Percentiles rank a stretch among this genome's conserved stretches.
Conservation (phyloP, 2,113 vertebrate genomes). For the Raja brachyura region DNA sequence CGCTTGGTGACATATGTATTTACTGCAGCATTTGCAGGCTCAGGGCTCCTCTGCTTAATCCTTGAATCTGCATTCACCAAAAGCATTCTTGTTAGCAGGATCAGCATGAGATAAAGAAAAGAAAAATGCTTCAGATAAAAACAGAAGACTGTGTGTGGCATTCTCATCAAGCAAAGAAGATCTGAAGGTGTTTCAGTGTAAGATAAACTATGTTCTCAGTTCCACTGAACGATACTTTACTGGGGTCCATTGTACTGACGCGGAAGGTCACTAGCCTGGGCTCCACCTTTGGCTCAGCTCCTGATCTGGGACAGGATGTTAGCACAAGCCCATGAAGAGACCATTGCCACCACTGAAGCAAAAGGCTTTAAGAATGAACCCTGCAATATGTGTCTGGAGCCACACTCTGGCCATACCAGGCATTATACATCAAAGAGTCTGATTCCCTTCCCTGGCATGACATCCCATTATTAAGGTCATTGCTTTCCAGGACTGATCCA, state of each 20-base stretch:
- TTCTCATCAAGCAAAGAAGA: background rate
- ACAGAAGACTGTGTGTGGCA: background rate
- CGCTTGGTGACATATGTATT: background rate
- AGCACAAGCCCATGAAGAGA: too few relatives aligned
- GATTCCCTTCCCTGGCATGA: background rate
- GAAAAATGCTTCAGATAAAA: background rate
- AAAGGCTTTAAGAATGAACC: background rate
- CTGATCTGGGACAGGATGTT: background rate
- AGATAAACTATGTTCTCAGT: background rate
- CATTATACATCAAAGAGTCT: too few relatives aligned
- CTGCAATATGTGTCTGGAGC: background rate
- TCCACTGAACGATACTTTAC: background rate
- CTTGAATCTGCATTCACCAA: background rate
- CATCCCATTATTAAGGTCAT: background rate
- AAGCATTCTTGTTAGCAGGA: background rate
- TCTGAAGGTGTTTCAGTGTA: background rate
- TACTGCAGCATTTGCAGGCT: background rate
- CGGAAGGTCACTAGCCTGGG: background rate
- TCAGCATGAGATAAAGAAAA: background rate
- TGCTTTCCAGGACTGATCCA: background rate
- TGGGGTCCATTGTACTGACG: background rate
- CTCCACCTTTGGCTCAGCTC: background rate
- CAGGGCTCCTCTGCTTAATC: background rate
- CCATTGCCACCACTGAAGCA: background rate
- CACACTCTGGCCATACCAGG: background rate